A percentile compares a stretch with the other conserved stretches of the same genome.
phyloP scores from a whole-genome alignment of 2,888 invertebrate species.

The Tenthredo notha region DNA sequence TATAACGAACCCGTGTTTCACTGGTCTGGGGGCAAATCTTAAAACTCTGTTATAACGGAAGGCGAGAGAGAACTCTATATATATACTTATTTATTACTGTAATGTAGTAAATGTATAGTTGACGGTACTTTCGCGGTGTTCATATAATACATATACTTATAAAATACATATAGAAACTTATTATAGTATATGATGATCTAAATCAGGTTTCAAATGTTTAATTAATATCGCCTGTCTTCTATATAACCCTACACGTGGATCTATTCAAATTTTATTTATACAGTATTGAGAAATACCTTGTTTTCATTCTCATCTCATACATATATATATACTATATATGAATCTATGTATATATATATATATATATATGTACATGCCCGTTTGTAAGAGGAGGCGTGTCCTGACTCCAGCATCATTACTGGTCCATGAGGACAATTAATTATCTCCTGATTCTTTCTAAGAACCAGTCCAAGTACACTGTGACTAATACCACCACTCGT shows the following conservation, averaged over 20 bases:
- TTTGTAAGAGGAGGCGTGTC: constrained; percentile 57
- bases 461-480: constrained; percentile 74
- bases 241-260: not conserved
- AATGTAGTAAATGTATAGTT: constrained; percentile 1
- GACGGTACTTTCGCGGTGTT: constrained; percentile 2
- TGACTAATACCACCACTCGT: constrained; percentile 57
- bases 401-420: constrained; percentile 69
- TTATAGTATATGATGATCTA: not conserved
- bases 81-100: constrained; percentile 20
- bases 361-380: constrained; percentile 25
- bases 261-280: constrained; percentile 38
- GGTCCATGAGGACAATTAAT: constrained; percentile 76
- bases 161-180: not conserved
- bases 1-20: constrained; percentile 30
- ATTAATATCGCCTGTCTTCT: not conserved
- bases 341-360: not conserved
- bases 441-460: constrained; percentile 76
- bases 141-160: not conserved
- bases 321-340: not conserved
- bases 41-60: constrained; percentile 25
- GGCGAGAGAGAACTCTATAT: constrained; percentile 3
- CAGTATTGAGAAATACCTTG: constrained; percentile 42
- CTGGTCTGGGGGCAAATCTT: not conserved
- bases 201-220: constrained; percentile 18
- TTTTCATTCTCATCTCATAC: not conserved